These are phyloP conservation scores for Hydraecia micacea DNA, from an alignment of 2,888 invertebrate species.

Conservation along the genomic window DNA sequence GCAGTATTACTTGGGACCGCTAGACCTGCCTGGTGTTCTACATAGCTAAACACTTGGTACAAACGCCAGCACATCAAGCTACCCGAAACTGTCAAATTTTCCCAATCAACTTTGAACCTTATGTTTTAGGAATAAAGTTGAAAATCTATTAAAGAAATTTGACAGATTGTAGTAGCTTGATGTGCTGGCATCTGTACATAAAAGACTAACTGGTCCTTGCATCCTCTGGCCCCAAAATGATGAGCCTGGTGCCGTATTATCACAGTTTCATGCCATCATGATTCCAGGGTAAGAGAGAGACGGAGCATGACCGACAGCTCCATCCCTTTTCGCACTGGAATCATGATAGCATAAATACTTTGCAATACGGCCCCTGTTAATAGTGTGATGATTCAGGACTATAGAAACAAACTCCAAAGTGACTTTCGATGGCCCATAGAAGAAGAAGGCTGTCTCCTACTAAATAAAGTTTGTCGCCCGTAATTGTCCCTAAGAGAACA, in stretches of 20 bases:
- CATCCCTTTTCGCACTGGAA: neutral
- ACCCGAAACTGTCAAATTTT: too few relatives aligned
- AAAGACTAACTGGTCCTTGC: neutral
- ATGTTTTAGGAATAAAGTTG: too few relatives aligned
- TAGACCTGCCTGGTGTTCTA: too few relatives aligned
- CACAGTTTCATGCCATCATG: too few relatives aligned
- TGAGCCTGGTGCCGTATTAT: neutral
- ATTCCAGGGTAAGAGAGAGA: too few relatives aligned
- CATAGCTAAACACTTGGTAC: neutral
- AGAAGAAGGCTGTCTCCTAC: neutral
- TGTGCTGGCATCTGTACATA: too few relatives aligned
- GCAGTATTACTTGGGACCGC: too few relatives aligned
- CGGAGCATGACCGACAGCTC: neutral
- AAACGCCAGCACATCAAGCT: too few relatives aligned
- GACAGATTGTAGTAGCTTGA: too few relatives aligned
- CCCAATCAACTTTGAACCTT: too few relatives aligned
- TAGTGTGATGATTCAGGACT: neutral
- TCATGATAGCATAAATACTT: neutral
- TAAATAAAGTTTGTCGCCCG: constrained; percentile 10
- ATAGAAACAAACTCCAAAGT: neutral
- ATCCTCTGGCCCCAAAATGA: neutral
- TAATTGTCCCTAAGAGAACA: constrained; percentile 28
- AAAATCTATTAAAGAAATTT: too few relatives aligned
- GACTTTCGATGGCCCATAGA: neutral
- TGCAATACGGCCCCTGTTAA: too few relatives aligned